Conservation (phyloP, 2,888 invertebrate species). For the Melangyna quadrimaculata region DNA sequence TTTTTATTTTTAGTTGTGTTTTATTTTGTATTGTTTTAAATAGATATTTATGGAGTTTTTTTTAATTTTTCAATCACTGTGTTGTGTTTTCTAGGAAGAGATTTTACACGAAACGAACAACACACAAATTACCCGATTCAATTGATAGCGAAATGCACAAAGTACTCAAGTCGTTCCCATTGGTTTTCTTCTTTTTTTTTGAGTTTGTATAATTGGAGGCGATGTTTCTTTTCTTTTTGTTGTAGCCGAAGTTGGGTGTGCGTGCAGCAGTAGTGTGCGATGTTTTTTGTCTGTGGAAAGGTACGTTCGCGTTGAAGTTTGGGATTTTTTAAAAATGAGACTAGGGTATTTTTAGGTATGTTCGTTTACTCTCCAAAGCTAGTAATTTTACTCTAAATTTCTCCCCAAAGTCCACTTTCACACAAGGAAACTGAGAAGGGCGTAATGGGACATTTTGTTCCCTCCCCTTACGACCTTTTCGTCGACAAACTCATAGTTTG, state of each 20-base stretch:
- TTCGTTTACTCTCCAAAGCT: no score
- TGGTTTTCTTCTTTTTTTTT: constrained; percentile 39
- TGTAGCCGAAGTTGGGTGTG: constrained; percentile 19
- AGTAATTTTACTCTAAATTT: no score
- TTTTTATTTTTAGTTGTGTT: constrained; percentile 31
- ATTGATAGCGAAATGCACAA: constrained; percentile 66
- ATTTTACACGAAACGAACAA: constrained; percentile 58
- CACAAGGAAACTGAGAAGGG: no score
- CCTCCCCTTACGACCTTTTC: no score
- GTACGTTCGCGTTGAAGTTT: constrained; percentile 28
- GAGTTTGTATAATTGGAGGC: constrained; percentile 1
- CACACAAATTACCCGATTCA: constrained; percentile 71
- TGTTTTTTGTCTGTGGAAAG: constrained; percentile 30
- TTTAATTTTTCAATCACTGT: constrained; percentile 23
- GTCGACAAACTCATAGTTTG: no score
- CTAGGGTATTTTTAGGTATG: not conserved
- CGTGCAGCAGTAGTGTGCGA: constrained; percentile 52
- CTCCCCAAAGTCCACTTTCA: no score
- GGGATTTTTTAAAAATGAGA: not conserved
- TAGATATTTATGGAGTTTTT: constrained; percentile 29
- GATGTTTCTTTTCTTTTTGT: constrained; percentile 52
- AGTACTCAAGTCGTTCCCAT: constrained; percentile 56
- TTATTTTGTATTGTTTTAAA: constrained; percentile 14
- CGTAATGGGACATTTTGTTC: no score
- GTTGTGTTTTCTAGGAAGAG: constrained; percentile 51